Evolutionary conservation across 2,113 vertebrate genomes (phyloP).

Genomic region (Egretta garzetta): DNA sequence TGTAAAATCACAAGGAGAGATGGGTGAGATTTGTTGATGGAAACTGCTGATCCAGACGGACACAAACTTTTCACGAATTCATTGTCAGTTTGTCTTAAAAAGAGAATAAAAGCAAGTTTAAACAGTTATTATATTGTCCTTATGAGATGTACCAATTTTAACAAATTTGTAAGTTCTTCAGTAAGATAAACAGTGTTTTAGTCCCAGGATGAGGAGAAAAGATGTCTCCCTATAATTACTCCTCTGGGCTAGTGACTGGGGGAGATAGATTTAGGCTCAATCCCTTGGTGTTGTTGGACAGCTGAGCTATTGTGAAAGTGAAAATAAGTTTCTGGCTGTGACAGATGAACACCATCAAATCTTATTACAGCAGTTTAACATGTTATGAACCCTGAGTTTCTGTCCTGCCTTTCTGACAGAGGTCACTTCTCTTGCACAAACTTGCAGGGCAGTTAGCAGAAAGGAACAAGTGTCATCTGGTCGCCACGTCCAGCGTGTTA

Average conservation of each 20-base stretch:
- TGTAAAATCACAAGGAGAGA: background rate
- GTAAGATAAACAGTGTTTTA: background rate
- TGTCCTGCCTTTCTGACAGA: background rate
- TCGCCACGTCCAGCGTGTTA: accelerated
- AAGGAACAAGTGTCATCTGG: background rate
- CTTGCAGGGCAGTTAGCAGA: background rate
- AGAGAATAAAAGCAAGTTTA: background rate
- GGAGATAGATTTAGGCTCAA: background rate
- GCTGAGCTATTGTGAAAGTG: accelerated
- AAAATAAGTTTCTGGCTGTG: background rate
- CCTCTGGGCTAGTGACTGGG: background rate
- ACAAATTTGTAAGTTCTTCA: background rate
- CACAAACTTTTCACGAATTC: background rate
- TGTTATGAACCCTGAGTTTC: background rate
- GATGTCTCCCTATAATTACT: background rate
- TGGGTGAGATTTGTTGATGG: background rate
- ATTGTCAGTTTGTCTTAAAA: background rate
- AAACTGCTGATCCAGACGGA: background rate
- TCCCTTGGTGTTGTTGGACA: background rate
- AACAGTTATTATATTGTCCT: background rate
- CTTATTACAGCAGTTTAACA: background rate
- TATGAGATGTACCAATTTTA: background rate
- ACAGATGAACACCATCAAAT: background rate
- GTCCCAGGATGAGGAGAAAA: background rate
- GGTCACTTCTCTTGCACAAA: background rate